Conservation (phyloP, 2,113 vertebrate genomes). For the Edolisoma coerulescens region DNA sequence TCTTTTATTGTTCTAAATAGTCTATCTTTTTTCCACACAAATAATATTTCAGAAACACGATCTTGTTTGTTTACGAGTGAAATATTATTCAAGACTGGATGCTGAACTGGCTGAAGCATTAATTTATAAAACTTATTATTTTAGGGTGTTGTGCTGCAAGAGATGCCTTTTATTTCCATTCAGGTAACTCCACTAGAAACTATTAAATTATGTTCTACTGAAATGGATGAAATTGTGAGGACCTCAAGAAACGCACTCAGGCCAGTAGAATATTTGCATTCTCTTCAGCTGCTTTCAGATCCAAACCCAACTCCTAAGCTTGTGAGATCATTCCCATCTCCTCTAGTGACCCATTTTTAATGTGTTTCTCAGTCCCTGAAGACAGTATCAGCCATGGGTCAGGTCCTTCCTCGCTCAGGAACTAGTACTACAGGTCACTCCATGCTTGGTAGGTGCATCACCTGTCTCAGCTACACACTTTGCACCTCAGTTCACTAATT, state of each 20-base stretch:
- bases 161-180: background rate
- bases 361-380: background rate
- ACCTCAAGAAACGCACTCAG: background rate
- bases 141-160: background rate
- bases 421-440: background rate
- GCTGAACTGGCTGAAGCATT: background rate
- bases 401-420: background rate
- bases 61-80: background rate
- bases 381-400: background rate
- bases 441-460: background rate
- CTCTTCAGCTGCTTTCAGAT: background rate
- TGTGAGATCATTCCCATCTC: background rate
- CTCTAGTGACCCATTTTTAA: background rate
- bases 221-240: background rate
- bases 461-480: background rate
- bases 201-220: background rate
- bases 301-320: background rate
- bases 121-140: background rate
- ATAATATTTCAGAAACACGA: background rate
- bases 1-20: background rate
- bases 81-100: background rate
- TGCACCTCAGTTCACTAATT: background rate
- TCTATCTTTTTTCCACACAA: background rate
- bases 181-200: background rate
- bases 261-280: background rate